Percentiles rank a stretch among this genome's conserved stretches.
phyloP scores from a whole-genome alignment of 2,113 vertebrate species.

The Hyla sarda region DNA sequence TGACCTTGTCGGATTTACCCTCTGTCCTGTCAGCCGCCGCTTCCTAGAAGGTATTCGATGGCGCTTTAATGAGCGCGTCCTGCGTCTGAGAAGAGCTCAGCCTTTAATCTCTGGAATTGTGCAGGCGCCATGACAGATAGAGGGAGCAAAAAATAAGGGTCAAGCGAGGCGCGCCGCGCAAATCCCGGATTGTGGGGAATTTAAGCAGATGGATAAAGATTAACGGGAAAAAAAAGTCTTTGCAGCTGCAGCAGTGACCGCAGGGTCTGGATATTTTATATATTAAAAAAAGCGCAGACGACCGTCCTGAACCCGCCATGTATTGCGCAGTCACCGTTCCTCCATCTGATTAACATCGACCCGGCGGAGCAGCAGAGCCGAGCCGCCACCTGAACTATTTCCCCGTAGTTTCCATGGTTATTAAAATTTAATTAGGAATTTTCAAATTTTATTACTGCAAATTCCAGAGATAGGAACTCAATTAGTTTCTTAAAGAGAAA shows the following conservation, averaged over 20 bases:
- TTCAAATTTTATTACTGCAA: neutral
- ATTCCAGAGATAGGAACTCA: neutral
- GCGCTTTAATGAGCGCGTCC: conserved; percentile 30
- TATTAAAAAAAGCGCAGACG: neutral
- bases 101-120: conserved; percentile 15
- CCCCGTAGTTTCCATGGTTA: neutral
- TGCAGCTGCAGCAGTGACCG: neutral
- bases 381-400: neutral
- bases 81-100: conserved; percentile 32
- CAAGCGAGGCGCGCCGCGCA: neutral
- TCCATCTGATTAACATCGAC: neutral
- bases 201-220: conserved; percentile 35
- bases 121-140: conserved; percentile 8
- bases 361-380: neutral
- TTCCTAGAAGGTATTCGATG: conserved; percentile 46
- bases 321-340: neutral
- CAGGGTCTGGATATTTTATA: neutral
- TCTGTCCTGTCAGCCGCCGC: neutral
- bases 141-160: conserved; percentile 30
- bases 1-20: neutral
- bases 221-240: neutral
- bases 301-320: neutral
- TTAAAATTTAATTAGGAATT: neutral
- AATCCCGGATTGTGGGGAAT: conserved; percentile 40
- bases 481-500: neutral